Percentiles rank a stretch among this genome's conserved stretches.
These are phyloP conservation scores for Anguilla obscura DNA, from an alignment of 2,797 vertebrate species.

Conservation along the genomic window DNA sequence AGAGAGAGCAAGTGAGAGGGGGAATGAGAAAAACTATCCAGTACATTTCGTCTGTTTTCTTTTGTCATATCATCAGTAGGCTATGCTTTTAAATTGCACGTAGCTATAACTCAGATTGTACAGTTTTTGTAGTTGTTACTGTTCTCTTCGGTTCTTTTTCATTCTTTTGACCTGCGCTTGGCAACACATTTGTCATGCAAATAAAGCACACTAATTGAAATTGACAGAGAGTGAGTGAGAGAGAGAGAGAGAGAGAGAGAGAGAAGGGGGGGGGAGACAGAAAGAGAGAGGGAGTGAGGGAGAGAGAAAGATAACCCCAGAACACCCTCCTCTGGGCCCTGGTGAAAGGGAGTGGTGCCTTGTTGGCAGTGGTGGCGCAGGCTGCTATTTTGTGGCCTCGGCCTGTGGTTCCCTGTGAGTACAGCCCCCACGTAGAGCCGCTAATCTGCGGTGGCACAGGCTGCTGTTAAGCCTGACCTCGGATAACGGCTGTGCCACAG, in stretches of 20 bases:
- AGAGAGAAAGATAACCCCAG: background rate
- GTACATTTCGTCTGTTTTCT: no score
- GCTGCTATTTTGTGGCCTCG: background rate
- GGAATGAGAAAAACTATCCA: background rate
- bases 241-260: background rate
- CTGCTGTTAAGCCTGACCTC: background rate
- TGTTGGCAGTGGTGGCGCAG: background rate
- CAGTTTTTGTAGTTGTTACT: no score
- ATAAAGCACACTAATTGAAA: no score
- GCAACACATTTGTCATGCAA: no score
- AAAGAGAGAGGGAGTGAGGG: background rate
- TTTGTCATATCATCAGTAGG: no score
- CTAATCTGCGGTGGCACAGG: background rate
- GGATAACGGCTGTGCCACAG: background rate
- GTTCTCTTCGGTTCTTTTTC: no score
- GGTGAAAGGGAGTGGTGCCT: background rate
- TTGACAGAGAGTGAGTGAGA: background rate
- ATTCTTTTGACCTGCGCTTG: no score
- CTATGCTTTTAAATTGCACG: no score
- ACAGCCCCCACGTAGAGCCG: background rate
- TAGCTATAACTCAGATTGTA: no score
- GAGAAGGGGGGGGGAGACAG: background rate
- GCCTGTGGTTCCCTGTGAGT: background rate
- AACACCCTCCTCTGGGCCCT: background rate
- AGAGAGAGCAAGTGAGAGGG: background rate